Evolutionary conservation across 23 tunicate genomes (phyloP).

Genomic region (Styela plicata): DNA sequence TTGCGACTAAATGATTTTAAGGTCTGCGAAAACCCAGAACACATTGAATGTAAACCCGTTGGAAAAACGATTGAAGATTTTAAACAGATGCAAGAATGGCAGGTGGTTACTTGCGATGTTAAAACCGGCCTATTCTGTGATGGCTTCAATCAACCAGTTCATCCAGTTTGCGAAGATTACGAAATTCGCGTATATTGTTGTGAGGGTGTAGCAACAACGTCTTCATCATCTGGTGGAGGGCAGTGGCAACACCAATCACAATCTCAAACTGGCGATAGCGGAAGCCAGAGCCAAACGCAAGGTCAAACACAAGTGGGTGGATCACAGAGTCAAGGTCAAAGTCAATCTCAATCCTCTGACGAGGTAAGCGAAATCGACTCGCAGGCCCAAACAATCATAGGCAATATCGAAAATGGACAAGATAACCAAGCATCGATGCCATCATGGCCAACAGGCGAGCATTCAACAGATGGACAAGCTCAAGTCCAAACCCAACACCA

Average conservation of each 20-base stretch:
- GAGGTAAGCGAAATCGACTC: conserved; percentile 18
- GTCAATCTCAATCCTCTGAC: neutral
- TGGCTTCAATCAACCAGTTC: conserved; percentile 66
- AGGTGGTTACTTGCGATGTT: conserved; percentile 64
- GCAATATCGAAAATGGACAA: neutral
- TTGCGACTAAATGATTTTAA: conserved; percentile 40
- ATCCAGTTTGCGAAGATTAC: conserved; percentile 90
- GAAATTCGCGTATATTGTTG: conserved; percentile 83
- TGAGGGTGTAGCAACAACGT: conserved; percentile 5
- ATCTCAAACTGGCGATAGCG: conserved; percentile 21
- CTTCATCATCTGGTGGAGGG: conserved; percentile 1
- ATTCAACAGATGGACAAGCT: neutral
- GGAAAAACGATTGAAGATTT: conserved; percentile 69
- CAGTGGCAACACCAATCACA: conserved; percentile 40
- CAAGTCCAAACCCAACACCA: conserved; percentile 23
- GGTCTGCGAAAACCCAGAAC: conserved; percentile 51
- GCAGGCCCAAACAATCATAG: conserved; percentile 5
- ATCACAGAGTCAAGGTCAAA: conserved; percentile 37
- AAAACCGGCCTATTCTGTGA: conserved; percentile 53
- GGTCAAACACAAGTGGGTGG: conserved; percentile 24
- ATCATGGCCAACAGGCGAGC: neutral
- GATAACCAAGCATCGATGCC: neutral
- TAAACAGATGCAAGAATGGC: conserved; percentile 56
- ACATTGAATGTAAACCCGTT: conserved; percentile 80
- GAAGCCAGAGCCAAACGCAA: conserved; percentile 43